Evolutionary conservation across 2,113 vertebrate species (phyloP), one percentile per base, ranked within the genome.

Genomic region (Diphyllodes magnificus): DNA sequence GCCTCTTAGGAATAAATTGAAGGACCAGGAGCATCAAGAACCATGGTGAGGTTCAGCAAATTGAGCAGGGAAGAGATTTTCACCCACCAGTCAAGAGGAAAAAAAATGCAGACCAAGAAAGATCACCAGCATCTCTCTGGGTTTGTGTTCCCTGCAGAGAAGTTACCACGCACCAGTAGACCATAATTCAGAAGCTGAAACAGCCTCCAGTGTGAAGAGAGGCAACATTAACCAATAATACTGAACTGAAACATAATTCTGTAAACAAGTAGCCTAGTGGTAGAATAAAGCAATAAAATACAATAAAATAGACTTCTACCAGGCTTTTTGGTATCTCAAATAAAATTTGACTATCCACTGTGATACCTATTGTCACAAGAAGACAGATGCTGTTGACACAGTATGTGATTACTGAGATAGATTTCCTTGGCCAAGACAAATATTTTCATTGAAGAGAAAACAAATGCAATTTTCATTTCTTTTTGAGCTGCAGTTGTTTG

Each of bases 401-500:
- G 69, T 44, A 56, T 63, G 64, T 13, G 70, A 88, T 81, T 94
- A 88, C 60, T 92, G 63, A 90, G 71, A 73, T 9, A 93, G 64
- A 56, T 86, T 81, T 66, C 73, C 77, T 86, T 71, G 56, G 51
- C 70, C 90, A 95, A 96, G 51, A 85, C 31, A 95, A 91, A 93
- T 82, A 91, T 56, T 94, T 87, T 79, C 86, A 54, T 39, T 84
- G 39, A 86, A 92, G 16, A 69, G 40, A 82, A 93, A 95, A 94
- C 33, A 92, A 93, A 88, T 45, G 25, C 4, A 47, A 75, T 87
- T 86, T 78, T 91, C 3, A 35, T 82, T 75, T 56, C 27, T 84
- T 69, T 69, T 79, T 69, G n/a, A 53, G n/a, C 6, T 86, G 24
- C 18, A 75, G 15, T 82, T 79, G 9, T 79, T 75, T 82, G 40